Conservation (phyloP, 2,888 invertebrate genomes). For the Andricus curvator region DNA sequence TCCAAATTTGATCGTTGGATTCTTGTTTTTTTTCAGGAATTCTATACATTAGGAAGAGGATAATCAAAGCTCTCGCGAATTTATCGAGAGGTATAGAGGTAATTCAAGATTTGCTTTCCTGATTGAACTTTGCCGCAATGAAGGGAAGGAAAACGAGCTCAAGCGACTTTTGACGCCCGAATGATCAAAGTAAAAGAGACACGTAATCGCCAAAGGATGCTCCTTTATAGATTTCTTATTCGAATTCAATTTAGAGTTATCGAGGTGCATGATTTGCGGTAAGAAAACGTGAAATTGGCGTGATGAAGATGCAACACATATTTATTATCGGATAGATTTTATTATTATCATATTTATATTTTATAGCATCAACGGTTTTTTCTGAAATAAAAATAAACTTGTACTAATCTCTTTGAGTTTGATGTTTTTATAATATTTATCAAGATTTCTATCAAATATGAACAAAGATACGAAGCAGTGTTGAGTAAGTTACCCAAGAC, state of each 20-base stretch:
- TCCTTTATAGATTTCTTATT: conserved; percentile 76
- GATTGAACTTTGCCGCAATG: conserved; percentile 72
- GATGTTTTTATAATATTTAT: too few species aligned
- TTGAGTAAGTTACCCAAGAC: too few species aligned
- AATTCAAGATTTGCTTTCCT: conserved; percentile 76
- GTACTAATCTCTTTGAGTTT: too few species aligned
- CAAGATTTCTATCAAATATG: too few species aligned
- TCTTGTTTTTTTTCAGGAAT: too few species aligned
- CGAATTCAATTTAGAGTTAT: conserved; percentile 74
- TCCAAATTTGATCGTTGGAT: too few species aligned
- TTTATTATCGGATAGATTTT: background rate
- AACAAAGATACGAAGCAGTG: too few species aligned
- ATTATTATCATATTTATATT: background rate
- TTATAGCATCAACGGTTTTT: too few species aligned
- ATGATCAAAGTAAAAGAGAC: conserved; percentile 72
- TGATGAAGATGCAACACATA: background rate
- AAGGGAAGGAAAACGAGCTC: conserved; percentile 54
- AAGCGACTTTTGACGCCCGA: conserved; percentile 74
- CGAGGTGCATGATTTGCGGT: conserved; percentile 67
- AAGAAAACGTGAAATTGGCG: conserved; percentile 52
- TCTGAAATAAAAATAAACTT: too few species aligned
- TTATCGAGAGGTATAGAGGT: conserved; percentile 61
- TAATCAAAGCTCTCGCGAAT: conserved; percentile 62
- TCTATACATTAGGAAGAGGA: background rate
- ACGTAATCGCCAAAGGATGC: conserved; percentile 73